Evolutionary conservation across 2,113 vertebrate genomes (phyloP), one percentile per base, ranked within the genome.

Genomic region (Trematocara nigrifrons): DNA sequence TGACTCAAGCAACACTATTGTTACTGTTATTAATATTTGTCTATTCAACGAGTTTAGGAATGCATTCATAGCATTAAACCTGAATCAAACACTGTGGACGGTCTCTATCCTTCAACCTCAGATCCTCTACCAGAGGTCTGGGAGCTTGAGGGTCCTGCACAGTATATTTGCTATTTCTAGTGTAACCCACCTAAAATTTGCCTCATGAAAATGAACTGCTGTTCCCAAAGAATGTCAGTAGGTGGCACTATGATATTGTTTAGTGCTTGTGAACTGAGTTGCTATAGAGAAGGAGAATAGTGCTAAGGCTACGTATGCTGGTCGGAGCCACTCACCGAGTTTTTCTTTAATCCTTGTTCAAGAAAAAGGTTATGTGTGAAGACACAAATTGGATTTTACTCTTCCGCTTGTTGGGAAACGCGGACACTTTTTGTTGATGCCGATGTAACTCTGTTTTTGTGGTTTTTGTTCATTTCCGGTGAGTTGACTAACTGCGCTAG

Each of bases 401-500:
- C 3, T 54, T 54, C 52, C 3, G 52, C 0, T 53, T 11, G 5
- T 6, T 53, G 51, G 10, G 51, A 53, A 53, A 53, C n/a, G 0
- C 51, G 3, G 9, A 53, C 51, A 53, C 52, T 54, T 54, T 12
- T 54, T 54, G 20, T 22, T 54, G 52, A 22, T 54, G 20, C 20
- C 1, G 0, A 4, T 54, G 10, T 54, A 54, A 6, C 10, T 54
- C 20, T 54, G 20, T 54, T 54, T 52, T 52, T 52, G 8, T 52
- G 49, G 0, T n/a, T 51, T 53, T 22, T 54, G 6, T 54, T 26
- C 2, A 54, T 54, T 54, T 54, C 52, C 6, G 0, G 52, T 53
- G 10, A 52, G 49, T 3, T 52, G 49, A n/a, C 18, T 52, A 52
- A 53, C 52, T 53, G n/a, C 2, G 52, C 52, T 53, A 53, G 52